Base-by-base conservation (phyloP, 2,888 invertebrate genomes). In the Bibio marci region DNA sequence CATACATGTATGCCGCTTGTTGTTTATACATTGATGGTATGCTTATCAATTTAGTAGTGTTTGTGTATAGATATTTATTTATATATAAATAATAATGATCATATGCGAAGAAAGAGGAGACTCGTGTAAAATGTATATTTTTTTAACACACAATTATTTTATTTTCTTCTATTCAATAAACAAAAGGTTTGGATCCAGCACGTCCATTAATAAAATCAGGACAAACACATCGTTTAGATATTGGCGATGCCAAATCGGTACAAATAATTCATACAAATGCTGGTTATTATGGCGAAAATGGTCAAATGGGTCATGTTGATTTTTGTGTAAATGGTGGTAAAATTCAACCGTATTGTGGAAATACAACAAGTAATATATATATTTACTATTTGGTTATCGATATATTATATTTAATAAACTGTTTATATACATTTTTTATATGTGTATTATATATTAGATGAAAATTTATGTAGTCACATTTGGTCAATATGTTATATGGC, bases 401-500 rank as follows among this genome's bases (percentile, higher is more conserved):
- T 22, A 34, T 19, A 39, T 25, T 32, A 41, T 17, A 25, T 15
- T 30, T 19, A 14, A 17, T 7, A 32, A 30, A 33, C 22, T 27
- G 22, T n/a, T n/a, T n/a, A n/a, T n/a, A n/a, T n/a, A 4, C 28
- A 14, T n/a, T 13, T 26, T 43, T 38, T 5, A 30, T 28, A 46
- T 54, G 53, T n/a, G 12, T 26, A 42, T 38, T 5, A 30, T 28
- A 46, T 54, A 53, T 12, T 54, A 76, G 76, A 79, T 52, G 71
- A 70, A 46, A 76, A 80, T 37, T 62, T 83, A 1, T 83, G 82
- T 62, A 81, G 81, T 53, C 82, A 83, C 59, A 76, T 80, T 48
- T 80, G 81, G 76, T 70, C 76, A 5, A 71, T 82, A 46, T 83
- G 82, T 57, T 82, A 76, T 59, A 73, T 81, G 66, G 80, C 82